Percentiles rank a stretch among this genome's conserved stretches.
Conservation (phyloP, 2,888 invertebrate genomes). For the Euzetes globulus region DNA sequence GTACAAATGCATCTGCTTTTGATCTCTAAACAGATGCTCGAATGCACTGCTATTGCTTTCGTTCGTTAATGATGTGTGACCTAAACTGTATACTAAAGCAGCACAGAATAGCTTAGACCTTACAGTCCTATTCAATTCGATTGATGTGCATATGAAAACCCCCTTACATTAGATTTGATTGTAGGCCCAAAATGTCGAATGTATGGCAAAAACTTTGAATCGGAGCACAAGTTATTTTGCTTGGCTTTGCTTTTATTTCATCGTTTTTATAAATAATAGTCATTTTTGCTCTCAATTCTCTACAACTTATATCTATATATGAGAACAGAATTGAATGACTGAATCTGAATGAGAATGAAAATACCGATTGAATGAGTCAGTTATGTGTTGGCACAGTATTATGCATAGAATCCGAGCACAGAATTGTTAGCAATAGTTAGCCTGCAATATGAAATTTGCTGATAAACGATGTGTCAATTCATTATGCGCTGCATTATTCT, state of each 20-base stretch:
- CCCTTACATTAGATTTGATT: neutral
- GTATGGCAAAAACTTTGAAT: neutral
- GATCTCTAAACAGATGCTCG: slow-evolving; percentile 29
- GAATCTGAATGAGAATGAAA: slow-evolving; percentile 20
- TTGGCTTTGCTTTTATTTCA: slow-evolving; percentile 22
- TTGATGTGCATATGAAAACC: neutral
- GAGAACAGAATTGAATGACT: slow-evolving; percentile 16
- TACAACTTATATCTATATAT: slow-evolving; percentile 23
- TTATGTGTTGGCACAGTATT: slow-evolving; percentile 20
- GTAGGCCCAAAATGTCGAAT: neutral
- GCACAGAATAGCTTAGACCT: neutral
- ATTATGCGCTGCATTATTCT: slow-evolving; percentile 25
- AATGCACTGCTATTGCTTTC: neutral
- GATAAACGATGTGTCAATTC: slow-evolving; percentile 31
- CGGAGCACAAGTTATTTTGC: slow-evolving; percentile 17
- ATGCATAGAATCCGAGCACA: slow-evolving; percentile 11
- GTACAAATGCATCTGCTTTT: slow-evolving; percentile 25
- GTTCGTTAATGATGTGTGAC: slow-evolving; percentile 28
- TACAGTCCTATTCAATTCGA: neutral
- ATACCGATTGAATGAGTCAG: slow-evolving; percentile 30
- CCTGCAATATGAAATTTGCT: slow-evolving; percentile 30
- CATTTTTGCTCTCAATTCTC: neutral
- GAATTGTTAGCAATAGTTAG: neutral
- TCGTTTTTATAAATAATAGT: slow-evolving; percentile 30
- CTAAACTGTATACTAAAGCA: neutral